These are phyloP conservation scores for Melanostigma gelatinosum DNA, from an alignment of 2,113 vertebrate species.

Conservation along the genomic window DNA sequence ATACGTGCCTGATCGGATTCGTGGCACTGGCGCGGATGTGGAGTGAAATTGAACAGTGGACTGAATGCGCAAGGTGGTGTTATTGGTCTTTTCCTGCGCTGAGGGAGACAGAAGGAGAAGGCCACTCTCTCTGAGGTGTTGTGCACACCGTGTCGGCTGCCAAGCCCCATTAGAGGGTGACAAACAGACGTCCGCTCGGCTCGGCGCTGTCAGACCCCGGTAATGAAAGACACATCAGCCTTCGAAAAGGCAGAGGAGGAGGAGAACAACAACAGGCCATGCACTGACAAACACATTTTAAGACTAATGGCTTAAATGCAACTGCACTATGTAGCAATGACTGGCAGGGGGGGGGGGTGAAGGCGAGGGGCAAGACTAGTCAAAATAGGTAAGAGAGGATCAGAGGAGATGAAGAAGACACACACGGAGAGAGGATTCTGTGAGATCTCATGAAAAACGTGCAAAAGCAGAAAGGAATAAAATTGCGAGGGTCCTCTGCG, in stretches of 20 bases:
- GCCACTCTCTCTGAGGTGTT: constrained; percentile 70
- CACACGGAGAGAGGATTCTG: constrained; percentile 22
- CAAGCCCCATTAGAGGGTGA: constrained; percentile 79
- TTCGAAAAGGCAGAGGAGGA: constrained; percentile 53
- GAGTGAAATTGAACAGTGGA: constrained; percentile 76
- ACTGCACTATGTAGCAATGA: constrained; percentile 41
- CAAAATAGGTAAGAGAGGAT: constrained; percentile 47
- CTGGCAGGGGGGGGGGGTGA: not conserved
- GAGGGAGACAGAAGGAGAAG: constrained; percentile 64
- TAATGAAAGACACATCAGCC: constrained; percentile 81
- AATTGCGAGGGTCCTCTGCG: constrained; percentile 40
- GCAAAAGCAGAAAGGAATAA: constrained; percentile 23
- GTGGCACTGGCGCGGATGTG: constrained; percentile 59
- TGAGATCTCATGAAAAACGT: constrained; percentile 34
- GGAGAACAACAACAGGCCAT: constrained; percentile 54
- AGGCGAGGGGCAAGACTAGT: constrained; percentile 23
- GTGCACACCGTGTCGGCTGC: constrained; percentile 77
- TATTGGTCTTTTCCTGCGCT: constrained; percentile 77
- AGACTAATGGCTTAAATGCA: constrained; percentile 71
- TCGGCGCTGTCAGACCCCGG: constrained; percentile 72
- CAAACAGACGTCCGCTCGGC: constrained; percentile 74
- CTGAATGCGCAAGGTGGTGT: constrained; percentile 49
- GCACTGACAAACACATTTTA: constrained; percentile 64
- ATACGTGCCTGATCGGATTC: constrained; percentile 78
- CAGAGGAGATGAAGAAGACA: constrained; percentile 26